These are phyloP conservation scores for Drosophila funebris DNA, from an alignment of 1,140 invertebrate genomes.

Conservation along the genomic window DNA sequence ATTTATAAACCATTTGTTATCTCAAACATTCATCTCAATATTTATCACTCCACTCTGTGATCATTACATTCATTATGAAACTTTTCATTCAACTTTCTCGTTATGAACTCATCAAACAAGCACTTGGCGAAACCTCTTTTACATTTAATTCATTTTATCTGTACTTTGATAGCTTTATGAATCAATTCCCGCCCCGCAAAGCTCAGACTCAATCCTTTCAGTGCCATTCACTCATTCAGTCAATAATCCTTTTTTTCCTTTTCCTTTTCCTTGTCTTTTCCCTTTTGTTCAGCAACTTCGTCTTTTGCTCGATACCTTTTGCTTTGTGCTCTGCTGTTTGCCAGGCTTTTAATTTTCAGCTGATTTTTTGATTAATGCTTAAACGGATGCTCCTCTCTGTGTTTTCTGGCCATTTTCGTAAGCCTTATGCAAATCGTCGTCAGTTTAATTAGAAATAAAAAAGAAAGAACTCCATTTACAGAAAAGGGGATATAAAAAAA, in stretches of 20 bases:
- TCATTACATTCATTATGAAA: neutral
- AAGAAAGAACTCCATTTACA: slow-evolving; percentile 27
- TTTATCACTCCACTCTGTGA: neutral
- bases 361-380: slow-evolving; percentile 82
- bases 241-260: slow-evolving; percentile 66
- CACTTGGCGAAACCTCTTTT: neutral
- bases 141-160: slow-evolving; percentile 12
- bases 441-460: slow-evolving; percentile 75
- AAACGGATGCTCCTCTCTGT: slow-evolving; percentile 61
- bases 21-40: neutral
- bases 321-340: slow-evolving; percentile 36
- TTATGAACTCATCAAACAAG: slow-evolving; percentile 1
- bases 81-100: neutral
- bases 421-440: slow-evolving; percentile 72
- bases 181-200: neutral
- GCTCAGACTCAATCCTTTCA: neutral
- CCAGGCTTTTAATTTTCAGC: slow-evolving; percentile 74
- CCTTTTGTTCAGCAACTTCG: slow-evolving; percentile 37
- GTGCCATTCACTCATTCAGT: neutral
- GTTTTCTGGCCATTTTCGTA: slow-evolving; percentile 1
- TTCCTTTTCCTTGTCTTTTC: slow-evolving; percentile 11
- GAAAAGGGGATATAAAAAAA: neutral
- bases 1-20: neutral
- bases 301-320: slow-evolving; percentile 31
- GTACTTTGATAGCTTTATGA: slow-evolving; percentile 16